Evolutionary conservation across 1,140 invertebrate genomes (phyloP), one percentile per base, ranked within the genome.

Genomic region (Metaphire vulgaris): DNA sequence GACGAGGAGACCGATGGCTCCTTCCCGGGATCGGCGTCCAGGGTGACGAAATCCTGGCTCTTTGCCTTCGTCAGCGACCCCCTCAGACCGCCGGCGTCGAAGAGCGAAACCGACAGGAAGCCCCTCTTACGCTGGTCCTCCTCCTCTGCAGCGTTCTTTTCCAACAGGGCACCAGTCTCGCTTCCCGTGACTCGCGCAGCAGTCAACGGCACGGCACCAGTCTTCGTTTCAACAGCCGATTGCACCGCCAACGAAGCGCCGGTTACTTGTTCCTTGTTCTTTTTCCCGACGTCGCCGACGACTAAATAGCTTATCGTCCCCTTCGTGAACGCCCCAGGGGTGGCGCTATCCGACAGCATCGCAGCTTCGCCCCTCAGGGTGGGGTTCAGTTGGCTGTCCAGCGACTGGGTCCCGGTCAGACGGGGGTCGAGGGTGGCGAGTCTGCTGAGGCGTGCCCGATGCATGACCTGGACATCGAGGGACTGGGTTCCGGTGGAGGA

Each of bases 401-500:
- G 41, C 6, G 41, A 56, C 41, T 56, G 41, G n/a, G n/a, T n/a
- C 21, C 41, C 41, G 21, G 41, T 21, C 6, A 56, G 6, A 6
- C 41, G 6, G 6, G 6, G 6, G 41, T 21, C 6, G 41, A 21
- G 41, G 6, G 21, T 21, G 6, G 41, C 41, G n/a, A n/a, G n/a
- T n/a, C n/a, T n/a, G n/a, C n/a, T n/a, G n/a, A n/a, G n/a, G n/a
- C n/a, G n/a, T n/a, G n/a, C n/a, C n/a, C n/a, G n/a, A n/a, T n/a
- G n/a, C n/a, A n/a, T n/a, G n/a, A n/a, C n/a, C 41, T 56, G 41
- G 41, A 56, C 41, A 21, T 56, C 41, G 6, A 56, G 72, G 16
- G 72, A 34, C 28, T 73, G 31, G 26, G 14, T 64, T 41, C 34
- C 72, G n/a, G n/a, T n/a, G n/a, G n/a, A n/a, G n/a, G n/a, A n/a